Evolutionary conservation across 2,113 vertebrate genomes (phyloP).

Genomic region (Numida meleagris): DNA sequence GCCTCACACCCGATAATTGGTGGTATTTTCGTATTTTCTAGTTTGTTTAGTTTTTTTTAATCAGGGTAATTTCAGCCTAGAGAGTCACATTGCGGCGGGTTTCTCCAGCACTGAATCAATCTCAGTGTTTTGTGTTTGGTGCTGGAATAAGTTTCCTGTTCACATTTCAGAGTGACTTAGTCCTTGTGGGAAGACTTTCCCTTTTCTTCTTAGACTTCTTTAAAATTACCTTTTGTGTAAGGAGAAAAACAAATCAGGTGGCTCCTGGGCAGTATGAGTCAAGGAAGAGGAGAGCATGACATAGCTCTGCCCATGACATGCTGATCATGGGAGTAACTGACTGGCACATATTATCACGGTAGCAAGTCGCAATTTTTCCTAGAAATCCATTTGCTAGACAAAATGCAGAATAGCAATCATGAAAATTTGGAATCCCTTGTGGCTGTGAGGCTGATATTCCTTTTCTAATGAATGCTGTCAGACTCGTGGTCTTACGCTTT

Average conservation of each 20-base stretch:
- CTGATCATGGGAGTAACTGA: background rate
- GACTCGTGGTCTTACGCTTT: background rate
- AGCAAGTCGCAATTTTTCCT: background rate
- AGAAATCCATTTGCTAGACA: background rate
- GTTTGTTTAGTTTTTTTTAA: background rate
- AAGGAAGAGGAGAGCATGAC: background rate
- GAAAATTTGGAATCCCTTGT: background rate
- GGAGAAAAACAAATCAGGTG: background rate
- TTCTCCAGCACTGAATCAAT: background rate
- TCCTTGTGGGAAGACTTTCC: background rate
- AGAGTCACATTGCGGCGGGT: background rate
- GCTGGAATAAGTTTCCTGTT: background rate
- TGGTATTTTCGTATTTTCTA: background rate
- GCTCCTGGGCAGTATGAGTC: background rate
- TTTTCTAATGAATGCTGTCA: background rate
- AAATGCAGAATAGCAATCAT: background rate
- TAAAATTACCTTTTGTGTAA: background rate
- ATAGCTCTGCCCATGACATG: background rate
- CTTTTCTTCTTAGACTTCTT: background rate
- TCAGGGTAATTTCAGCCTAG: background rate
- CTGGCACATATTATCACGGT: background rate
- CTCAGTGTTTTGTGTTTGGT: background rate
- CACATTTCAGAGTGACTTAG: background rate
- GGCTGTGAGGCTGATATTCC: background rate
- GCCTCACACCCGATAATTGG: background rate